Conservation (phyloP, 2,888 invertebrate genomes). For the Electrophaes corylata region DNA sequence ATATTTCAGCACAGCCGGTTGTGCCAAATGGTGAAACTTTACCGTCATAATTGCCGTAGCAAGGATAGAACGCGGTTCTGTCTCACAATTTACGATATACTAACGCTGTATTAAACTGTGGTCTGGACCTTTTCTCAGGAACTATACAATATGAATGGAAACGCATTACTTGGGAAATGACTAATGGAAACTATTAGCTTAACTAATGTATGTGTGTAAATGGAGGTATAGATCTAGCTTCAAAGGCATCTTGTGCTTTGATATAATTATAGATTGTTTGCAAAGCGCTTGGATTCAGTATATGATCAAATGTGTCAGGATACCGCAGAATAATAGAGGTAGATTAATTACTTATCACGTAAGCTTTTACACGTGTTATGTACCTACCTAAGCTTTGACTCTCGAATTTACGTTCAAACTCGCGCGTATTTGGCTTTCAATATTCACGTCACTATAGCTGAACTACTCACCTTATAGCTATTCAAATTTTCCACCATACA, state of each 20-base stretch:
- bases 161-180: conserved; percentile 63
- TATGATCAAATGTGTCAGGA: conserved; percentile 3
- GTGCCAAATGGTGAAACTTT: conserved; percentile 59
- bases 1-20: conserved; percentile 55
- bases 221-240: conserved; percentile 39
- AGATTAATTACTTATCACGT: conserved; percentile 3
- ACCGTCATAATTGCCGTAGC: conserved; percentile 63
- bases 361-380: conserved; percentile 9
- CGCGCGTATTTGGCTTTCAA: neutral
- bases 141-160: conserved; percentile 59
- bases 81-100: conserved; percentile 57
- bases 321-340: conserved; percentile 5
- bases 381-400: neutral
- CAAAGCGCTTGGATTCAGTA: conserved; percentile 2
- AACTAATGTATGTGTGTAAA: conserved; percentile 52
- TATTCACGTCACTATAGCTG: neutral
- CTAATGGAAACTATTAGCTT: conserved; percentile 63
- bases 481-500: conserved; percentile 66
- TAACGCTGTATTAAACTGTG: conserved; percentile 28
- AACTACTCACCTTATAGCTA: conserved; percentile 70
- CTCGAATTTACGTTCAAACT: neutral
- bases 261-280: conserved; percentile 20
- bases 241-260: conserved; percentile 36
- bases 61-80: conserved; percentile 54
- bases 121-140: conserved; percentile 39